Conservation (phyloP, 2,113 vertebrate species). For the Phyllopteryx taeniolatus region DNA sequence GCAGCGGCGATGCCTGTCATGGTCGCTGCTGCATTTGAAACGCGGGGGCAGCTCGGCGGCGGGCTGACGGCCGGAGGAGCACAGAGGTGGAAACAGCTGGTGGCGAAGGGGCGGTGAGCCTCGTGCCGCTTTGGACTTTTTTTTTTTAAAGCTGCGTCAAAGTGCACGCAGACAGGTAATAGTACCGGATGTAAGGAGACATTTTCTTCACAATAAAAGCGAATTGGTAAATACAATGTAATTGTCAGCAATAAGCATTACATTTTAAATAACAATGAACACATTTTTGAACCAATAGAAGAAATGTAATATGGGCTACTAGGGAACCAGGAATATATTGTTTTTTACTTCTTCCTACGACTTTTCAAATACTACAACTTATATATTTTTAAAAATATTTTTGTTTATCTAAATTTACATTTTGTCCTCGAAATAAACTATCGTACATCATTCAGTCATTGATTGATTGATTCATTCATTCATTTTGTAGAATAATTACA, state of each 20-base stretch:
- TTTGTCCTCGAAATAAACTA: neutral
- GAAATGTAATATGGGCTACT: no score
- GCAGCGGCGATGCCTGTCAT: constrained; percentile 96
- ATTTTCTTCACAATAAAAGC: constrained; percentile 38
- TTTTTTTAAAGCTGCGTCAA: constrained; percentile 31
- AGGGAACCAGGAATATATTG: no score
- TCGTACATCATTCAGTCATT: neutral
- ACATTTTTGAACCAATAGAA: no score
- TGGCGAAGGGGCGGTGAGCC: constrained; percentile 67
- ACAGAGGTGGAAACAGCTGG: constrained; percentile 70
- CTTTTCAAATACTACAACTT: neutral
- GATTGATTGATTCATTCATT: no score
- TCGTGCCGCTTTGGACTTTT: constrained; percentile 11
- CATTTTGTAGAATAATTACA: no score
- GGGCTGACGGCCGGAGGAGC: constrained; percentile 13
- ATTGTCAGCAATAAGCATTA: no score
- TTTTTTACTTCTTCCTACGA: neutral
- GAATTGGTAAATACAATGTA: no score
- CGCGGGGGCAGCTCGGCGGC: constrained; percentile 61
- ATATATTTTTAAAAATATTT: neutral
- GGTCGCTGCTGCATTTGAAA: constrained; percentile 80
- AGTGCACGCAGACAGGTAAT: neutral
- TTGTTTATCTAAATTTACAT: neutral
- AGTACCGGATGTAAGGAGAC: constrained; percentile 35
- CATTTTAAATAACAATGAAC: no score